Conservation (phyloP, 2,888 invertebrate genomes). For the Neoitamus cyanurus region DNA sequence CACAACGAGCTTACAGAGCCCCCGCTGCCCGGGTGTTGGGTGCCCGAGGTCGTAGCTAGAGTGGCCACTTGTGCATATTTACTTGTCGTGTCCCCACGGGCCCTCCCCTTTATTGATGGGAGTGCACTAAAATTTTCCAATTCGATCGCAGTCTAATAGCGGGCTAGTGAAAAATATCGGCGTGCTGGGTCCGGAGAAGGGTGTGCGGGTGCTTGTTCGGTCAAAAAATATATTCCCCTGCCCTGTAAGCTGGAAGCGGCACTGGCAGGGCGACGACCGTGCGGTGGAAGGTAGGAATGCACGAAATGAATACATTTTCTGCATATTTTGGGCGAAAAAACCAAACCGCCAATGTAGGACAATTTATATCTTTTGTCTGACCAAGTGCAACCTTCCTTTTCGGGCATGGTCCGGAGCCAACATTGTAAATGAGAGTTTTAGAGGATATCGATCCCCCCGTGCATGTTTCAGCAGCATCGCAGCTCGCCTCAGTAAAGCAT, state of each 20-base stretch:
- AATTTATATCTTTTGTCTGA: slow-evolving; percentile 30
- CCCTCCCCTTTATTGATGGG: neutral
- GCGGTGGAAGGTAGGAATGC: neutral
- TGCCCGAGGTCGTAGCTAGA: neutral
- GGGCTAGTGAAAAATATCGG: neutral
- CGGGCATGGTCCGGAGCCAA: neutral
- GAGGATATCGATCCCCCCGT: slow-evolving; percentile 11
- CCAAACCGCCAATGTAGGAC: neutral
- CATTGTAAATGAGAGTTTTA: slow-evolving; percentile 17
- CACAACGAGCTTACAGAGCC: neutral
- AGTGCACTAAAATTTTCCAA: slow-evolving; percentile 20
- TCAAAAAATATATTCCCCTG: neutral
- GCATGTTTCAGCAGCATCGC: neutral
- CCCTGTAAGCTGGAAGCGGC: neutral
- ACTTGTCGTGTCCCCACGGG: neutral
- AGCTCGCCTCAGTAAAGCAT: slow-evolving; percentile 3
- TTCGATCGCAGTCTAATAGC: slow-evolving; percentile 4
- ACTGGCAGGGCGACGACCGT: neutral
- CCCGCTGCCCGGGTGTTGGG: neutral
- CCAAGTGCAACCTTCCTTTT: slow-evolving; percentile 14
- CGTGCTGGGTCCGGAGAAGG: neutral
- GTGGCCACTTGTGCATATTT: neutral
- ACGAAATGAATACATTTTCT: slow-evolving; percentile 22
- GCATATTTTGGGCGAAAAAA: slow-evolving; percentile 9
- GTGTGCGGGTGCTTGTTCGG: neutral